Conservation (phyloP, 2,797 vertebrate species). For the Gymnoscopelus microlampas region DNA sequence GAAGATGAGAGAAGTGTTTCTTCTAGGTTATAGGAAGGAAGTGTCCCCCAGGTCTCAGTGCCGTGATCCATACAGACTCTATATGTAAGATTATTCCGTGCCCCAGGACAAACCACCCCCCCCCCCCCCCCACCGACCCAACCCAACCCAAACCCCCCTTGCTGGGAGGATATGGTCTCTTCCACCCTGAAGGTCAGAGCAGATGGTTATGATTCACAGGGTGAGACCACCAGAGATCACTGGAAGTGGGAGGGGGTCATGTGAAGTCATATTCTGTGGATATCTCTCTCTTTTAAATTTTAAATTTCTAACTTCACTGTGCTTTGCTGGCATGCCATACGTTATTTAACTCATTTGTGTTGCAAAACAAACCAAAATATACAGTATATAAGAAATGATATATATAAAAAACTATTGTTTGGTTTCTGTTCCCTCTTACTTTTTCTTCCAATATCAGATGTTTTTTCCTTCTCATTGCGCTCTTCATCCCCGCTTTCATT, state of each 20-base stretch:
- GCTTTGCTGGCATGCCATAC: neutral
- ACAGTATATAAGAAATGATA: no score
- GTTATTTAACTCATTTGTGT: no score
- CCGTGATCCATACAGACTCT: constrained; percentile 56
- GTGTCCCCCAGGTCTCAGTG: constrained; percentile 59
- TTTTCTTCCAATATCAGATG: no score
- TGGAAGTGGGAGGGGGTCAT: constrained; percentile 35
- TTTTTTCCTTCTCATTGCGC: no score
- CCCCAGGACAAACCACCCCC: constrained; percentile 51
- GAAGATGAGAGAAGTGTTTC: constrained; percentile 66
- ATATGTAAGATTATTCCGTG: constrained; percentile 38
- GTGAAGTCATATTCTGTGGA: constrained; percentile 63
- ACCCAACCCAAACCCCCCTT: neutral
- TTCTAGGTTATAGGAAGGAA: constrained; percentile 54
- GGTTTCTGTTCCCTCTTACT: no score
- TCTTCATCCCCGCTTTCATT: no score
- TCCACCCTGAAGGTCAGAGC: constrained; percentile 68
- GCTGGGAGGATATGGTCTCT: constrained; percentile 52
- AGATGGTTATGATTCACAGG: constrained; percentile 65
- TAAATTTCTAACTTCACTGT: neutral
- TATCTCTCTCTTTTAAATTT: constrained; percentile 17
- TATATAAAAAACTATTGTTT: no score
- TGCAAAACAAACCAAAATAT: no score
- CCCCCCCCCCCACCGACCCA: constrained; percentile 32
- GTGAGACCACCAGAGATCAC: constrained; percentile 65